Conservation (phyloP, 2,888 invertebrate genomes). For the Trichogramma dendrolimi region DNA sequence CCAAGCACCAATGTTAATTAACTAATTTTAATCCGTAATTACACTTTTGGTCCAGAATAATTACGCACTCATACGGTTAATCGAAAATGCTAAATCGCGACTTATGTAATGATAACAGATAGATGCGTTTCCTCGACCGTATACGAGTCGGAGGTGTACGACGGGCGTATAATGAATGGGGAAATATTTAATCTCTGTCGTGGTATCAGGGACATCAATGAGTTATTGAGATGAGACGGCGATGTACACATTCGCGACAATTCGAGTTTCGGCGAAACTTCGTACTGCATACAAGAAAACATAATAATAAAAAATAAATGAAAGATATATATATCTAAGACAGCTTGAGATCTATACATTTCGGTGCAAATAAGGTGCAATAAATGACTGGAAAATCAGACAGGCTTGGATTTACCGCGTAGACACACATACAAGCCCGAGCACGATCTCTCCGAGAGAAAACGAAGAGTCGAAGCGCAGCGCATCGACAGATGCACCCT, state of each 20-base stretch:
- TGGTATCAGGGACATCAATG: no score
- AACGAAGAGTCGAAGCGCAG: slow-evolving; percentile 24
- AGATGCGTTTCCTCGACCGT: no score
- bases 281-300: no score
- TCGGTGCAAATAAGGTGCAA: slow-evolving; percentile 35
- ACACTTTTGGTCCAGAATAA: not conserved
- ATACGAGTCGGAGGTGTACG: no score
- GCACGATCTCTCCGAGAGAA: slow-evolving; percentile 23
- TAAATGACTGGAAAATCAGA: slow-evolving; percentile 26
- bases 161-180: no score
- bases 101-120: no score
- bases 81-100: no score
- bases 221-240: no score
- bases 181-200: no score
- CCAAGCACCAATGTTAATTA: not conserved
- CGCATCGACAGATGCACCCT: slow-evolving; percentile 30
- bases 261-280: no score
- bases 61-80: no score
- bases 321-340: not conserved
- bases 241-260: no score
- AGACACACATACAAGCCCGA: slow-evolving; percentile 1
- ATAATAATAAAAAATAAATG: not conserved
- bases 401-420: slow-evolving; percentile 1
- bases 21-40: not conserved
- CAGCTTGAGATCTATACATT: slow-evolving; percentile 15